Evolutionary conservation across 2,797 vertebrate species (phyloP).

Genomic region (Semotilus atromaculatus): DNA sequence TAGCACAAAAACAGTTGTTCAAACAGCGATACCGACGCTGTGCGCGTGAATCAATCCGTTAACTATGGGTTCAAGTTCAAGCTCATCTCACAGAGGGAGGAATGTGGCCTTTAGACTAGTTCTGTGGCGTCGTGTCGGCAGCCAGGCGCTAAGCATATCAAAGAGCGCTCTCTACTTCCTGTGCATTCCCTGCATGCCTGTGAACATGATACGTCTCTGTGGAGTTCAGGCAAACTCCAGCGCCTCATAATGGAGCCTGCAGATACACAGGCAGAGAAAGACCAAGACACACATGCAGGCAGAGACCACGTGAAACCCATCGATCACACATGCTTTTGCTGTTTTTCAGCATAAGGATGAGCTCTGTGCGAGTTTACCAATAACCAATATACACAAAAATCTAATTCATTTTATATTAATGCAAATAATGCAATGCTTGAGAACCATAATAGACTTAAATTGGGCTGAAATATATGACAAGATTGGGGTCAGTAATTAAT

Average conservation of each 20-base stretch:
- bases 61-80: not conserved
- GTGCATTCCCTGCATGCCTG: conserved; percentile 42
- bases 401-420: not conserved
- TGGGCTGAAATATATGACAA: not conserved
- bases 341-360: not conserved
- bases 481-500: not conserved
- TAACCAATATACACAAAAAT: not conserved
- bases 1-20: not conserved
- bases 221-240: conserved; percentile 15
- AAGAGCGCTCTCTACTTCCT: conserved; percentile 16
- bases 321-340: not conserved
- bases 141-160: conserved; percentile 28
- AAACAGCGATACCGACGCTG: not conserved
- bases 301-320: not conserved
- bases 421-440: not conserved
- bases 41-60: not conserved
- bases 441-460: not conserved
- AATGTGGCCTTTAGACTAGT: conserved; percentile 28
- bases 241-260: conserved; percentile 3
- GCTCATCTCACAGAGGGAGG: conserved; percentile 5
- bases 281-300: not conserved
- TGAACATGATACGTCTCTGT: conserved; percentile 49
- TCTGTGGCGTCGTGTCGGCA: conserved; percentile 14
- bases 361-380: not conserved
- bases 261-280: not conserved